These are phyloP conservation scores for Myanophis thanlyinensis DNA, from an alignment of 2,113 vertebrate genomes.

Conservation along the genomic window DNA sequence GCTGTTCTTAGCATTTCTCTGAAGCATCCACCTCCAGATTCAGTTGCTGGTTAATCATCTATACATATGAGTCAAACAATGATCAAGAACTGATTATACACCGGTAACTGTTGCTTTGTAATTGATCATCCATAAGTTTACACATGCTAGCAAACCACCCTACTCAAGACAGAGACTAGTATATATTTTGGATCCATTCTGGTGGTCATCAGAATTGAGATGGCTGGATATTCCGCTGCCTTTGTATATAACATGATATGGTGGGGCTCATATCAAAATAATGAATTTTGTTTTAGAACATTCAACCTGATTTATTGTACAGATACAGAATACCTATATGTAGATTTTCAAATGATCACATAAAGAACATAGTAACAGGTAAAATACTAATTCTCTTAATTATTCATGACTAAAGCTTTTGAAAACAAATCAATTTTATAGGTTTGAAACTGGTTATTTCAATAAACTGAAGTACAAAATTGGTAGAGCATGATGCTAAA, in stretches of 20 bases:
- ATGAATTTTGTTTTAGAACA: neutral
- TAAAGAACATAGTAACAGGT: neutral
- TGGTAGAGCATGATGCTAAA: neutral
- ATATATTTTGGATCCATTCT: neutral
- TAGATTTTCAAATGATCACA: neutral
- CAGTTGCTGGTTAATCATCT: neutral
- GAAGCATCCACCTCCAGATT: neutral
- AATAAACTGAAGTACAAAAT: neutral
- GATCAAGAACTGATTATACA: neutral
- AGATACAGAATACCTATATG: neutral
- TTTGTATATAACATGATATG: neutral
- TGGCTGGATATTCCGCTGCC: neutral
- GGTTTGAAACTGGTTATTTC: neutral
- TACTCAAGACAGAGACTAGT: neutral
- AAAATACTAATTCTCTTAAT: neutral
- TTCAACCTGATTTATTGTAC: neutral
- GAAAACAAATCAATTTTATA: neutral
- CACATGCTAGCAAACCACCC: neutral
- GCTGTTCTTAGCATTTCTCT: too few species aligned
- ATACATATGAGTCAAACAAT: neutral
- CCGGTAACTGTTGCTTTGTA: neutral
- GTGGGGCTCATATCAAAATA: neutral
- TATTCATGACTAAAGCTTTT: neutral
- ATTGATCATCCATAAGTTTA: neutral
- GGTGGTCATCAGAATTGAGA: neutral